These are phyloP conservation scores for Drosophila paulistorum DNA, from an alignment of 1,140 invertebrate genomes.

Conservation along the genomic window DNA sequence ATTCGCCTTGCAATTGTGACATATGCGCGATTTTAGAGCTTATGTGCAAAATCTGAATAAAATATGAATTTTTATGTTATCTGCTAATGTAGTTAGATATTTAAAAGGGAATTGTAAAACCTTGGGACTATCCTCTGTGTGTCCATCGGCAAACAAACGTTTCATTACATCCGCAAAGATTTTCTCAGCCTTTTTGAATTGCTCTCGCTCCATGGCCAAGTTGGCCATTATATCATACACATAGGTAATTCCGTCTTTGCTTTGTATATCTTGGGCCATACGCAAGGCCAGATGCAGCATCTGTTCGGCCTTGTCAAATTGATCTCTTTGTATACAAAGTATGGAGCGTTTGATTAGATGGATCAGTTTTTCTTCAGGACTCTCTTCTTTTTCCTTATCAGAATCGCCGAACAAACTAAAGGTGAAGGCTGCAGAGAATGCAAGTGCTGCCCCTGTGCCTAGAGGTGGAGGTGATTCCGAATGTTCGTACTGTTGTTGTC, in stretches of 20 bases:
- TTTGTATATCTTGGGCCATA: constrained; percentile 91
- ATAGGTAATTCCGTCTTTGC: constrained; percentile 91
- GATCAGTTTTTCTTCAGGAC: constrained; percentile 87
- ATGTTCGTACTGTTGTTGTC: neutral
- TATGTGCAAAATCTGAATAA: constrained; percentile 70
- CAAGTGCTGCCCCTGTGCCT: constrained; percentile 6
- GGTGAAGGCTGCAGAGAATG: constrained; percentile 58
- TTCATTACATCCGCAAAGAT: constrained; percentile 92
- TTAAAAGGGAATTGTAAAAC: constrained; percentile 82
- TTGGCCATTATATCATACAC: constrained; percentile 96
- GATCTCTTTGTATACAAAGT: constrained; percentile 88
- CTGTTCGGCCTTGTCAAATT: constrained; percentile 92
- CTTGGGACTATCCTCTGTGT: constrained; percentile 89
- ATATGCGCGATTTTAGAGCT: constrained; percentile 89
- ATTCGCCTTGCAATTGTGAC: constrained; percentile 85
- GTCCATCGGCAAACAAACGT: constrained; percentile 88
- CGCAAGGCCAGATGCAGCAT: constrained; percentile 92
- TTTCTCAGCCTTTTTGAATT: constrained; percentile 92
- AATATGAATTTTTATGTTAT: neutral
- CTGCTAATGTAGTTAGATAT: neutral
- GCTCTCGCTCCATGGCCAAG: constrained; percentile 89
- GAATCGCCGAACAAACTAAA: constrained; percentile 45
- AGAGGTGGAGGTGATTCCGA: constrained; percentile 15
- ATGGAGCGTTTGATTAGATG: constrained; percentile 89
- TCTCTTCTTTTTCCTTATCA: constrained; percentile 76